Percentiles rank a stretch among this genome's conserved stretches.
These are phyloP conservation scores for Nibea coibor DNA, from an alignment of 2,113 vertebrate species.

Conservation along the genomic window DNA sequence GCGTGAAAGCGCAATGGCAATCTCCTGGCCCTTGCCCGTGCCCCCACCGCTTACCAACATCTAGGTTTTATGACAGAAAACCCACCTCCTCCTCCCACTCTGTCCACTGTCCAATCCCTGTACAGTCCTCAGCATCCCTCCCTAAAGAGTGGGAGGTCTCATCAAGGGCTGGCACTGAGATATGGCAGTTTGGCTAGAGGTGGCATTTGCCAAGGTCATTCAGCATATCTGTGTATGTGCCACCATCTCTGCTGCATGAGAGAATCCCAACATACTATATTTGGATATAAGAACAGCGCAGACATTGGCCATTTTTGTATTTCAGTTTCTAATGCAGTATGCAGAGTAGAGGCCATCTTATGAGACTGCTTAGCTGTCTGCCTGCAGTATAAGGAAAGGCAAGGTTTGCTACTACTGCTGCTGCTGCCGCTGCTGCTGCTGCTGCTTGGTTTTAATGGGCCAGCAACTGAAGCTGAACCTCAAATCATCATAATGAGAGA, in stretches of 20 bases:
- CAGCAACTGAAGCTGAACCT: constrained; percentile 77
- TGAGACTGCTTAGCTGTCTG: constrained; percentile 56
- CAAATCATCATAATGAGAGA: constrained; percentile 81
- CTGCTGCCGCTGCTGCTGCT: constrained; percentile 64
- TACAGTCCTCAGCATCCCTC: constrained; percentile 39
- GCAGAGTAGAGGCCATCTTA: constrained; percentile 74
- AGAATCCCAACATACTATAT: constrained; percentile 36
- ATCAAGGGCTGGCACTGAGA: constrained; percentile 57
- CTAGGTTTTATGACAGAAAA: constrained; percentile 21
- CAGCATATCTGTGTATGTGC: constrained; percentile 38
- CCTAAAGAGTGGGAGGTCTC: constrained; percentile 58
- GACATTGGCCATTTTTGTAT: constrained; percentile 38
- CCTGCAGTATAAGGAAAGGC: constrained; percentile 61
- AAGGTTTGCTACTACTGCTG: constrained; percentile 47
- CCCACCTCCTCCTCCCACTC: neutral
- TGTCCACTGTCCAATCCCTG: constrained; percentile 41
- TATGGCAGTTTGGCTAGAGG: constrained; percentile 49
- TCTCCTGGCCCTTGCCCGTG: neutral
- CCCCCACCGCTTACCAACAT: constrained; percentile 5
- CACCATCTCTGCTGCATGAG: constrained; percentile 32
- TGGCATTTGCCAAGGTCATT: constrained; percentile 72
- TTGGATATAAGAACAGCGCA: constrained; percentile 15
- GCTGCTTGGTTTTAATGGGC: constrained; percentile 77
- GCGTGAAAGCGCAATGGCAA: constrained; percentile 13
- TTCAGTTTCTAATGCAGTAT: constrained; percentile 56